Conservation (phyloP, 2,113 vertebrate species). For the Chunga burmeisteri region DNA sequence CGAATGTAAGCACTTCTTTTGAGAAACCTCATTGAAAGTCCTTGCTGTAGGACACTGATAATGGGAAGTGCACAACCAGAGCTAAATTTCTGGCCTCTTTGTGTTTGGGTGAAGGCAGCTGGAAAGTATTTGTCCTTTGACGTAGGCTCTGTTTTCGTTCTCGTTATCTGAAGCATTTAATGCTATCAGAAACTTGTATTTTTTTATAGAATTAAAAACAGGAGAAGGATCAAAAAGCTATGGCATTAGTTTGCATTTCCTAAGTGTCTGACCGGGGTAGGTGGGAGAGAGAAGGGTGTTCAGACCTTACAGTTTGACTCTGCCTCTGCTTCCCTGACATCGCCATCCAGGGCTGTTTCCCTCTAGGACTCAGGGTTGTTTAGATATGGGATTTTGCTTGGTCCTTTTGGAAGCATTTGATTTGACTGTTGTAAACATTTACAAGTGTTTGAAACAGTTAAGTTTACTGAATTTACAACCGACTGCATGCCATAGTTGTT, state of each 20-base stretch:
- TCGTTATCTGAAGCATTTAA: not conserved
- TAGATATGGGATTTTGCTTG: not conserved
- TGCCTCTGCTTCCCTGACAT: not conserved
- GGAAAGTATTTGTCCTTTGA: not conserved
- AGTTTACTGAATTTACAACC: not conserved
- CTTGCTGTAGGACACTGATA: not conserved
- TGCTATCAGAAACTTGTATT: not conserved
- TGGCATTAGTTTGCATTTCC: not conserved
- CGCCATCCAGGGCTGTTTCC: not conserved
- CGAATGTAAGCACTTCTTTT: not conserved
- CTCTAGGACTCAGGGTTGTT: not conserved
- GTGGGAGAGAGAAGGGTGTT: not conserved
- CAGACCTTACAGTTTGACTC: not conserved
- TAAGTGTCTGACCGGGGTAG: not conserved
- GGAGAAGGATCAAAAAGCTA: not conserved
- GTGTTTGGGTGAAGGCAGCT: not conserved
- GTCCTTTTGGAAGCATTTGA: not conserved
- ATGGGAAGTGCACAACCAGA: not conserved
- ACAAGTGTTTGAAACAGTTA: not conserved
- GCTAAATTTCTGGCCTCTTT: not conserved
- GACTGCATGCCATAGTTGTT: not conserved
- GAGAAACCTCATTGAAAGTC: not conserved
- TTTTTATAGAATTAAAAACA: not conserved
- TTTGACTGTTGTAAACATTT: not conserved
- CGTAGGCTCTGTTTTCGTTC: not conserved